Base-by-base conservation (phyloP, 1,140 invertebrate species). In the Drosophila auraria region DNA sequence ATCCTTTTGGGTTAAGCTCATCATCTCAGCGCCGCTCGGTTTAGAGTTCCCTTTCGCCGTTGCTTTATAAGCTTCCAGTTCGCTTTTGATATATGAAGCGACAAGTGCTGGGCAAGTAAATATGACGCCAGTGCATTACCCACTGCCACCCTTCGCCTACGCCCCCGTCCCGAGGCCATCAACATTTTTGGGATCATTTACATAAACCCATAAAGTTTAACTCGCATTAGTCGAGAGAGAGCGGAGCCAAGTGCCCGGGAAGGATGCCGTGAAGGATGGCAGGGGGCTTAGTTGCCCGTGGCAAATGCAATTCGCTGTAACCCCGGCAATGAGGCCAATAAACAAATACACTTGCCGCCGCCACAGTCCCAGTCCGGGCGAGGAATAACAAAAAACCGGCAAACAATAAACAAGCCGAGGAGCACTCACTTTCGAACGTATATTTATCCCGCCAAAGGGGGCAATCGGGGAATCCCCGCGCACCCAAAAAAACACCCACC, bases 171-270 rank as follows among this genome's bases (percentile, higher is more conserved):
- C 5, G 3, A 36, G 5, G 5, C 40, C 73, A 56, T 61, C 74
- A 77, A 54, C 64, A 69, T 73, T 78, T 69, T 78, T 60, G 77
- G 75, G 61, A 75, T 76, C 76, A 87, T 87, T 87, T 87, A 83
- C 83, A 89, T 87, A 87, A 87, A 64, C 74, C 78, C 84, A 89
- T 89, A 87, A 87, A 89, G 78, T 83, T 83, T 74, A 87, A 89
- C 84, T 83, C 83, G 84, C 83, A 81, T 80, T 83, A 83, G 81
- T 61, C 44, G 71, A 53, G 56, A 54, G 56, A 54, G 56, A 54
- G 56, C 82, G 59, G 80, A 81, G 84, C 73, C 83, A 87, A 87
- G 83, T 83, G 80, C 68, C 54, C 62, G 72, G 59, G 62, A 54
- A 72, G 78, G 65, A 63, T 61, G 33, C 17, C 78, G 9, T 56